These are phyloP conservation scores for Ceratotherium simum DNA, from an alignment of 2,113 vertebrate species.

Conservation along the genomic window DNA sequence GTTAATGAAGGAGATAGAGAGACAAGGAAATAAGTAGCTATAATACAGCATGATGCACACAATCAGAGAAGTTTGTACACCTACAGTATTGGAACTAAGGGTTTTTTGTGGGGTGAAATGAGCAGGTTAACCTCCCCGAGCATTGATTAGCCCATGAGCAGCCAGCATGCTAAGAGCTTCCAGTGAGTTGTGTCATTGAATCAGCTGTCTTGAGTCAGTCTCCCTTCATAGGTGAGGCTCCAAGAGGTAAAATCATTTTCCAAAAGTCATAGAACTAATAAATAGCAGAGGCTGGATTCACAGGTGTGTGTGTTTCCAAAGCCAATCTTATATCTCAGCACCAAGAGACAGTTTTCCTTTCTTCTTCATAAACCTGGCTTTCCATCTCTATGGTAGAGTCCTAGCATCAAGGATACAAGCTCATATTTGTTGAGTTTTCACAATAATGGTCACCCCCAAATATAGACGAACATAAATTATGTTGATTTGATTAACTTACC, in stretches of 20 bases:
- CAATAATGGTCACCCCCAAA: background rate
- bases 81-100: background rate
- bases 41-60: accelerated
- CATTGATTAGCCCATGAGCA: background rate
- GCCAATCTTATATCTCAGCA: background rate
- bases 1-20: background rate
- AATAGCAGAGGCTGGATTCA: background rate
- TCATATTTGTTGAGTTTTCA: background rate
- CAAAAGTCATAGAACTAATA: background rate
- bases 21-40: background rate
- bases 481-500: background rate
- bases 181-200: background rate
- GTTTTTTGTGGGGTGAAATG: background rate
- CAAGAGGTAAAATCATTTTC: background rate
- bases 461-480: background rate
- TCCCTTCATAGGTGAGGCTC: background rate
- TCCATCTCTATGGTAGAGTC: background rate
- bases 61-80: background rate
- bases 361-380: background rate
- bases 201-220: background rate
- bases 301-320: background rate
- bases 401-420: background rate
- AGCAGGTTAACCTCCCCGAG: background rate
- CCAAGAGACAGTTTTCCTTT: background rate
- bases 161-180: background rate